Evolutionary conservation across 2,888 invertebrate species (phyloP).

Genomic region (Pristionchus japonicus): DNA sequence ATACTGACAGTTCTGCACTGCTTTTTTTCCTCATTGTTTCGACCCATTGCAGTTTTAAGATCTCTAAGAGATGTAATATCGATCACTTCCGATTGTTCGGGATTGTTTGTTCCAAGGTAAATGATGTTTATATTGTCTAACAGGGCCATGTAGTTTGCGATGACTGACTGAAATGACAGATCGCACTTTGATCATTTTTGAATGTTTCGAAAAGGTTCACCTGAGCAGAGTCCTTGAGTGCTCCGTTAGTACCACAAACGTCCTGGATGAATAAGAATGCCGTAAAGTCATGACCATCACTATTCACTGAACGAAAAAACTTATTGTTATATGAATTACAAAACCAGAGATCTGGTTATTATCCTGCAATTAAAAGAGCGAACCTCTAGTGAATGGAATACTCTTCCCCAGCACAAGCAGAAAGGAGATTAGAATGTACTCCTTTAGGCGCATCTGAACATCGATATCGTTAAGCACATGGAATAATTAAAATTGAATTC

Average conservation of each 20-base stretch:
- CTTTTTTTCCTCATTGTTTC: not conserved
- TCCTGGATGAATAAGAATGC: not conserved
- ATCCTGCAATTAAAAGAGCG: too few relatives aligned
- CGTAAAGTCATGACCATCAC: not conserved
- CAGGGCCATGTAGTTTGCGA: not conserved
- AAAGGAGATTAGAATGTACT: not conserved
- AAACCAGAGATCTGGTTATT: too few relatives aligned
- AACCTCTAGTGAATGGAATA: not conserved
- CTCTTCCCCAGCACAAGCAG: not conserved
- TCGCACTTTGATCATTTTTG: not conserved
- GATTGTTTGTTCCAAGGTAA: not conserved
- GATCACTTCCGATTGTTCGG: not conserved
- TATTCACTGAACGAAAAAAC: not conserved
- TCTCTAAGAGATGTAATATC: not conserved
- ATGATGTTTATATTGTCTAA: not conserved
- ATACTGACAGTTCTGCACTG: not conserved
- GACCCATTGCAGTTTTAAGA: not conserved
- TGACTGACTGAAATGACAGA: not conserved
- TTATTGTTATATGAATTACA: too few relatives aligned
- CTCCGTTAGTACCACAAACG: not conserved
- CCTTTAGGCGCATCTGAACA: slow-evolving; percentile 33
- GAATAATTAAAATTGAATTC: too few relatives aligned
- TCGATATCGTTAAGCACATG: too few relatives aligned
- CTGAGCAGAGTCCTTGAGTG: not conserved
- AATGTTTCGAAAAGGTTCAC: not conserved